Evolutionary conservation across 1,140 invertebrate species (phyloP).

Genomic region (Brachionus calyciflorus): DNA sequence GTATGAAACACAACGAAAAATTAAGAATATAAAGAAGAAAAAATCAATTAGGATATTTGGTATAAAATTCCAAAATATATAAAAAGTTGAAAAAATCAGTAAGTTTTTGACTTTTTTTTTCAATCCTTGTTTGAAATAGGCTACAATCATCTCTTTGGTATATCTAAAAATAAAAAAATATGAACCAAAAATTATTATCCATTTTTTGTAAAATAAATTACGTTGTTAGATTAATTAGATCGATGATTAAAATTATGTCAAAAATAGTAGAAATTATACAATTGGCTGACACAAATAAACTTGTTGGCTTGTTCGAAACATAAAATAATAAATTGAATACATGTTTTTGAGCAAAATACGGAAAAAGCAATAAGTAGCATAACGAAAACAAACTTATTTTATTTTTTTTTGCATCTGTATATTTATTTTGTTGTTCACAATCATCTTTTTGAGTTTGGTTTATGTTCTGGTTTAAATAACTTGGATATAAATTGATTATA

Average conservation of each 20-base stretch:
- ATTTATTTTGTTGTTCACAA: no score
- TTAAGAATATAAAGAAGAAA: not conserved
- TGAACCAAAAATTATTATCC: no score
- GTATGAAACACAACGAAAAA: not conserved
- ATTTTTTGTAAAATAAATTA: no score
- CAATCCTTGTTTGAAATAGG: not conserved
- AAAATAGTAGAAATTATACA: not conserved
- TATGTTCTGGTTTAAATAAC: no score
- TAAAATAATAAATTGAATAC: constrained; percentile 25
- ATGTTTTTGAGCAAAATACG: not conserved
- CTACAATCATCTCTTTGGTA: not conserved
- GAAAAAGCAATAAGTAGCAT: not conserved
- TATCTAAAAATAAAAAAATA: not conserved
- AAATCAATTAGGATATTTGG: not conserved
- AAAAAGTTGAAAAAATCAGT: not conserved
- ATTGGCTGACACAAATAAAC: not conserved
- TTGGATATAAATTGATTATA: no score
- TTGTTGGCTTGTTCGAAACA: not conserved
- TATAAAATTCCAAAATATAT: not conserved
- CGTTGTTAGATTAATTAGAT: not conserved
- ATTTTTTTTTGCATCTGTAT: no score
- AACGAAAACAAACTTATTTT: no score
- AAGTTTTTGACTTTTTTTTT: not conserved
- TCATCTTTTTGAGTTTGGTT: no score
- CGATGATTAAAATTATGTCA: not conserved